Conservation (phyloP, 2,113 vertebrate genomes). For the Dermatemys mawii region DNA sequence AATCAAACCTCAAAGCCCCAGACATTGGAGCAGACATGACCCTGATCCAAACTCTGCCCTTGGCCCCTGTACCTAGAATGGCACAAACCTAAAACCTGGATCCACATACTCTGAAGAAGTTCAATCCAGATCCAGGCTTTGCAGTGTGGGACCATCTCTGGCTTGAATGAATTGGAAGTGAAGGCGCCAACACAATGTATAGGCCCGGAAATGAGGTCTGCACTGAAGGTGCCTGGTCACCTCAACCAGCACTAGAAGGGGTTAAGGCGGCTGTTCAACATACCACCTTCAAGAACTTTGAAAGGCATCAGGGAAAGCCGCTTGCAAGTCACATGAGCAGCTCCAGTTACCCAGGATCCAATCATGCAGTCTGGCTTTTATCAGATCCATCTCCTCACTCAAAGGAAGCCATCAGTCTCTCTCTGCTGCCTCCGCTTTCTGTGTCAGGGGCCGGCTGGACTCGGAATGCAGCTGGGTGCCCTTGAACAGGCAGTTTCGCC, state of each 20-base stretch:
- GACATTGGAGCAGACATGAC: background rate
- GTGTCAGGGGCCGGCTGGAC: background rate
- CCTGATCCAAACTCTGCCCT: background rate
- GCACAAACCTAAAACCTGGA: background rate
- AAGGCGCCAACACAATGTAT: fast-evolving
- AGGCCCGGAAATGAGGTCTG: fast-evolving
- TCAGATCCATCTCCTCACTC: background rate
- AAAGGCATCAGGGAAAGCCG: background rate
- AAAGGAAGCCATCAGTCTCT: background rate
- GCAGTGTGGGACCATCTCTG: background rate
- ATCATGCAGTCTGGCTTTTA: background rate
- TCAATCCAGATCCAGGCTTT: background rate
- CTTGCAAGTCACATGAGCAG: background rate
- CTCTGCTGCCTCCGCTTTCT: fast-evolving
- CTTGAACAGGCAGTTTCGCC: background rate
- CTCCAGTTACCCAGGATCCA: background rate
- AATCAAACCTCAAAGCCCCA: background rate
- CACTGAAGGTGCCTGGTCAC: background rate
- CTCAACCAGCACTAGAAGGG: fast-evolving
- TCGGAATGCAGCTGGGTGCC: background rate
- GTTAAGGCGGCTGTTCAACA: background rate
- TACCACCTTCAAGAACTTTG: background rate
- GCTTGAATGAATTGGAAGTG: fast-evolving
- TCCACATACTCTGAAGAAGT: background rate
- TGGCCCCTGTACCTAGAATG: background rate